These are phyloP conservation scores for Rhynchotus rufescens DNA, from an alignment of 2,797 vertebrate species.

Conservation along the genomic window DNA sequence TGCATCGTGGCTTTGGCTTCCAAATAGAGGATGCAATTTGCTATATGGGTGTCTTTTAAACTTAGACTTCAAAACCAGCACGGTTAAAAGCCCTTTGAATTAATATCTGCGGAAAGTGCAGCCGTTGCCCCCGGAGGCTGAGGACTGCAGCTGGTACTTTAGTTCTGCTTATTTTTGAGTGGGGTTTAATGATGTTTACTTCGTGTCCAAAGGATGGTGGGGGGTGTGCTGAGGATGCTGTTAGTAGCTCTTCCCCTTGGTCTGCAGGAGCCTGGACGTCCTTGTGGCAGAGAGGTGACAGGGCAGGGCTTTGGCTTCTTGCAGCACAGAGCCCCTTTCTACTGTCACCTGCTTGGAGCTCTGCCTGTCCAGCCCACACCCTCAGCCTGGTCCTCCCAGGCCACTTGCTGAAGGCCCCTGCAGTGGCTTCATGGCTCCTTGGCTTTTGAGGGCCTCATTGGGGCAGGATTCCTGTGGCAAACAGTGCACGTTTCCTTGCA, in stretches of 20 bases:
- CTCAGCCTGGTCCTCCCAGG: background rate
- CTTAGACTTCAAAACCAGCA: conserved; percentile 50
- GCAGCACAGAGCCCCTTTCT: background rate
- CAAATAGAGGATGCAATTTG: conserved; percentile 30
- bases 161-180: background rate
- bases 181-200: conserved; percentile 31
- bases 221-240: conserved; percentile 1
- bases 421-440: background rate
- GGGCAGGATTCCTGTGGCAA: too few species aligned
- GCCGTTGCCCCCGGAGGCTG: conserved; percentile 7
- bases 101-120: background rate
- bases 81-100: conserved; percentile 46
- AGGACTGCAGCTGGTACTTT: conserved; percentile 43
- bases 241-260: background rate
- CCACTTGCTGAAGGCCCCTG: background rate
- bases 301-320: background rate
- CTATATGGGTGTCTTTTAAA: conserved; percentile 31
- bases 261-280: background rate
- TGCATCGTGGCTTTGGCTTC: conserved; percentile 9
- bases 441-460: too few species aligned
- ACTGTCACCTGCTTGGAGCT: background rate
- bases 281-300: background rate
- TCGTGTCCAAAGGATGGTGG: background rate
- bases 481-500: background rate
- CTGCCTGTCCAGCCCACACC: background rate